A percentile compares a stretch with the other conserved stretches of the same genome.
Evolutionary conservation across 2,113 vertebrate genomes (phyloP).

Genomic region (Lasiurus cinereus): DNA sequence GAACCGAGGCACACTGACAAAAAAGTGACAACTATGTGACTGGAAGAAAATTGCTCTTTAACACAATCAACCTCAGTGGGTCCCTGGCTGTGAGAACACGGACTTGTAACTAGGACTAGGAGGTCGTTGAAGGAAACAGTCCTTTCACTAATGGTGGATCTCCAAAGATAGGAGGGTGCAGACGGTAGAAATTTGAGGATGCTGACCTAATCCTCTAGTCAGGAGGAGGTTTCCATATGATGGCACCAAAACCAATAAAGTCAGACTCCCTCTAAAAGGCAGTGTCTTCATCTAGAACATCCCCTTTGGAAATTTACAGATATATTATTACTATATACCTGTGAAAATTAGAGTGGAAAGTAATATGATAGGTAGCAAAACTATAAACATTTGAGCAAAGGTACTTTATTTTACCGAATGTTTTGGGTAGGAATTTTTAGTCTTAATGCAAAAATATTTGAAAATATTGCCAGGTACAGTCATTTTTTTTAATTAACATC

Average conservation of each 20-base stretch:
- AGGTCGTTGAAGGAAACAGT: not conserved
- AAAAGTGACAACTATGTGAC: not conserved
- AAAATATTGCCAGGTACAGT: not conserved
- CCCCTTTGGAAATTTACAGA: not conserved
- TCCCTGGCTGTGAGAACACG: not conserved
- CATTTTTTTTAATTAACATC: conserved; percentile 12
- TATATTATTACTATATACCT: not conserved
- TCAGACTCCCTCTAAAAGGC: not conserved
- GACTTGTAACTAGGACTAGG: not conserved
- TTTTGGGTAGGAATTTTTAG: conserved; percentile 24
- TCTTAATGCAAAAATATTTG: conserved; percentile 28
- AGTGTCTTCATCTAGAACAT: not conserved
- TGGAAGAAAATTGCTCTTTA: not conserved
- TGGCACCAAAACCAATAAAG: not conserved
- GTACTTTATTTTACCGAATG: not conserved
- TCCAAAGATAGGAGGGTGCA: not conserved
- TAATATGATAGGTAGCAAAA: conserved; percentile 9
- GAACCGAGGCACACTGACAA: not conserved
- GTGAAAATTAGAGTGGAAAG: conserved; percentile 27
- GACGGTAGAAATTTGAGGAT: fast-evolving
- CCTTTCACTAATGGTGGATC: not conserved
- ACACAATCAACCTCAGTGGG: not conserved
- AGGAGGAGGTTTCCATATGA: not conserved
- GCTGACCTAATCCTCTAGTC: not conserved
- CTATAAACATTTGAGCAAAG: not conserved